phyloP scores from a whole-genome alignment of 2,797 vertebrate species.

The Xenentodon cancila region DNA sequence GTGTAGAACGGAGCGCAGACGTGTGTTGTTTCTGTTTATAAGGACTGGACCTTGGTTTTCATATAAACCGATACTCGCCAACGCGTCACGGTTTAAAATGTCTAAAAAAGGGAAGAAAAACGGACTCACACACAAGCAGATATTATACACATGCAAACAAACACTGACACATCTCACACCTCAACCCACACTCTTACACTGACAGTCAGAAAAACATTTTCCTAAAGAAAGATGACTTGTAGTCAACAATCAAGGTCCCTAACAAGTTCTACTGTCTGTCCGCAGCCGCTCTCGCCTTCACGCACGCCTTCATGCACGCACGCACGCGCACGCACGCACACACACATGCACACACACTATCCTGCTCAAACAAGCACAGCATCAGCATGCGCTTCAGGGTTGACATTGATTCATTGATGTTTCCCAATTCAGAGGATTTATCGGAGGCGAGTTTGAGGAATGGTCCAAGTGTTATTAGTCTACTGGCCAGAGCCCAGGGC shows the following conservation, averaged over 20 bases:
- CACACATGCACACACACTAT: too few relatives aligned
- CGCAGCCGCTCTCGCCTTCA: slow-evolving; percentile 16
- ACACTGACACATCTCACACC: too few relatives aligned
- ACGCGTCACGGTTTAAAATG: too few relatives aligned
- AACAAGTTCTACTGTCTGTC: slow-evolving; percentile 12
- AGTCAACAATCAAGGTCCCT: slow-evolving; percentile 57
- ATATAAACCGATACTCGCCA: too few relatives aligned
- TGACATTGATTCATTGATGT: slow-evolving; percentile 76
- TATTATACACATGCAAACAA: too few relatives aligned
- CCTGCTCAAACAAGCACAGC: slow-evolving; percentile 74
- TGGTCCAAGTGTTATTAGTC: slow-evolving; percentile 60
- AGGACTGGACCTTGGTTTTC: too few relatives aligned
- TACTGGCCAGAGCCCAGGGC: slow-evolving; percentile 46
- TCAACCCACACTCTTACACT: slow-evolving; percentile 15
- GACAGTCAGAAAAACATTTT: slow-evolving; percentile 5
- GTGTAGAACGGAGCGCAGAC: too few relatives aligned
- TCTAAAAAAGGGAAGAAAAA: too few relatives aligned
- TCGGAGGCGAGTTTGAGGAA: slow-evolving; percentile 53
- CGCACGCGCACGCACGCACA: slow-evolving; percentile 8
- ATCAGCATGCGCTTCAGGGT: slow-evolving; percentile 61
- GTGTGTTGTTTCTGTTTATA: too few relatives aligned
- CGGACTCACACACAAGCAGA: too few relatives aligned
- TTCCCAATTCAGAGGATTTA: slow-evolving; percentile 59
- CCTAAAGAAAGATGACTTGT: slow-evolving; percentile 60
- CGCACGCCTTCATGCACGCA: slow-evolving; percentile 40